phyloP scores from a whole-genome alignment of 2,113 vertebrate genomes.

The Falcunculus frontatus region DNA sequence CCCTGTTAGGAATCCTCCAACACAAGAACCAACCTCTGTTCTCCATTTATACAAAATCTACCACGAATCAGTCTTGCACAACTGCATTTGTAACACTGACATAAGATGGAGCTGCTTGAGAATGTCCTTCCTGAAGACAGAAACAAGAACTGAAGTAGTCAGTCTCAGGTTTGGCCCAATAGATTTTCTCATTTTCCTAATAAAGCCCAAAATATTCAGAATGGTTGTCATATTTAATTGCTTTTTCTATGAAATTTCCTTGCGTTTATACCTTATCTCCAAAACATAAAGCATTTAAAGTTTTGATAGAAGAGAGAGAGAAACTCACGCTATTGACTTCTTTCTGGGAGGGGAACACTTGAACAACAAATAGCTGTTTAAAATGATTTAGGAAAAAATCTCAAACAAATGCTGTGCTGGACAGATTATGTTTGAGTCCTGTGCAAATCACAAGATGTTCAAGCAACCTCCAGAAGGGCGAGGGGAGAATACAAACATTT shows the following conservation, averaged over 20 bases:
- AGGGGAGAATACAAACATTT: neutral
- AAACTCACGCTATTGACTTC: neutral
- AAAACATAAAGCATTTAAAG: neutral
- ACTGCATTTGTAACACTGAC: neutral
- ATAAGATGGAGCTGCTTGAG: neutral
- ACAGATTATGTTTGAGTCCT: neutral
- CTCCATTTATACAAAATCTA: neutral
- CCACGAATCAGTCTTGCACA: neutral
- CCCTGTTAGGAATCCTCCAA: neutral
- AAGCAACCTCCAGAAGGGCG: fast-evolving
- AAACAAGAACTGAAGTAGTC: neutral
- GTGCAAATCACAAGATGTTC: neutral
- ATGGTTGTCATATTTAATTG: neutral
- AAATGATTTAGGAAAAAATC: neutral
- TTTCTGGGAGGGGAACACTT: neutral
- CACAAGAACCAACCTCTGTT: neutral
- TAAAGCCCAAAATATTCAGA: neutral
- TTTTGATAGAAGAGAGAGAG: neutral
- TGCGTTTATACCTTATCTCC: neutral
- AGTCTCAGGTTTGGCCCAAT: neutral
- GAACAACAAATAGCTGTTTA: neutral
- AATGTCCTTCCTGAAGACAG: neutral
- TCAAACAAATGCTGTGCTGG: neutral
- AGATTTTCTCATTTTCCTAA: neutral
- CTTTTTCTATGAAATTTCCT: neutral